These are phyloP conservation scores for Aspiorhynchus laticeps DNA, from an alignment of 2,113 vertebrate genomes.

Conservation along the genomic window DNA sequence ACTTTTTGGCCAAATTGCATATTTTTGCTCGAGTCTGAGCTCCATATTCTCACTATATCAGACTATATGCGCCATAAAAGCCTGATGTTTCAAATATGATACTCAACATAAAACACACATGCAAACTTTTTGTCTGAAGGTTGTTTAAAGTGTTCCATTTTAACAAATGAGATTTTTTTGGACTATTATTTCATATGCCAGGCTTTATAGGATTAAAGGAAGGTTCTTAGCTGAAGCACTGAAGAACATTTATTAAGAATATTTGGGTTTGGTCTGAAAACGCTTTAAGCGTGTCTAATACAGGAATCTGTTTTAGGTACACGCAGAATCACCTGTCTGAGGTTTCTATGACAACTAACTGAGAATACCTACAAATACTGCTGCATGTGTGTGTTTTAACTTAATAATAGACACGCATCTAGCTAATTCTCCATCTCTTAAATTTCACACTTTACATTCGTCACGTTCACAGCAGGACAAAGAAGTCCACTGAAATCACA, in stretches of 20 bases:
- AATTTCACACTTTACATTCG: background rate
- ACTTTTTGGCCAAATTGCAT: too few relatives aligned
- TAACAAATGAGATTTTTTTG: background rate
- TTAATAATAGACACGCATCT: slow-evolving; percentile 59
- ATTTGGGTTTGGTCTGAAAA: background rate
- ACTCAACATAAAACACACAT: background rate
- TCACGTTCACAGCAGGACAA: background rate
- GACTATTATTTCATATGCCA: background rate
- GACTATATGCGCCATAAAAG: background rate
- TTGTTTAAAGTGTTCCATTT: too few relatives aligned
- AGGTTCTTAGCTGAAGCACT: background rate
- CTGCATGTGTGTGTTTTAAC: slow-evolving; percentile 52
- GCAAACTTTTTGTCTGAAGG: background rate
- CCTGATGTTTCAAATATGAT: too few relatives aligned
- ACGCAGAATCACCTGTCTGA: slow-evolving; percentile 55
- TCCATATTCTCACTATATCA: background rate
- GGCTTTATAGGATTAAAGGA: background rate
- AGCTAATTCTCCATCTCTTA: slow-evolving; percentile 55
- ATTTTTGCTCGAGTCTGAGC: too few relatives aligned
- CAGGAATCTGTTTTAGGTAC: slow-evolving; percentile 45
- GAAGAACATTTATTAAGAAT: background rate
- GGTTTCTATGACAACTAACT: slow-evolving; percentile 68
- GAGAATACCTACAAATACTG: slow-evolving; percentile 57
- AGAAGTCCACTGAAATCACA: background rate
- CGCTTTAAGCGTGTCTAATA: slow-evolving; percentile 19